These are phyloP conservation scores for Hirudinaria manillensis DNA, from an alignment of 2,888 invertebrate species.

Conservation along the genomic window DNA sequence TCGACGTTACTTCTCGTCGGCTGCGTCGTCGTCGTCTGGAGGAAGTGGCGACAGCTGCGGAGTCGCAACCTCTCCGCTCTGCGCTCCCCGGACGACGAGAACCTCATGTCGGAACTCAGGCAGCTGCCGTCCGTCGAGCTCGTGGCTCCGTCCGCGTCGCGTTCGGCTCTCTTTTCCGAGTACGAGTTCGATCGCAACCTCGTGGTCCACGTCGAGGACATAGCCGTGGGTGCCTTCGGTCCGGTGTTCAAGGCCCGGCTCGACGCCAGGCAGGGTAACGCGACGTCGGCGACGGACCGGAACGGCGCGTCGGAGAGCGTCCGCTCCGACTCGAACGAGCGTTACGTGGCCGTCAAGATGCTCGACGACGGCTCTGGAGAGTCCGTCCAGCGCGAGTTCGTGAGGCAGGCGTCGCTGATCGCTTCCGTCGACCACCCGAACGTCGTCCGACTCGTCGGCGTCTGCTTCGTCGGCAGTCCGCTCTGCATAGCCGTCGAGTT, in stretches of 20 bases:
- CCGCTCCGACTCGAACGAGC: neutral
- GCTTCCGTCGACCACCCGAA: conserved; percentile 89
- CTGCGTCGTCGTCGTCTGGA: neutral
- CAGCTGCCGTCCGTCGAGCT: neutral
- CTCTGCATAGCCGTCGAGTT: conserved; percentile 94
- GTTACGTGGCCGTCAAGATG: conserved; percentile 79
- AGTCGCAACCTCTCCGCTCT: neutral
- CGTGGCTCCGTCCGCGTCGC: neutral
- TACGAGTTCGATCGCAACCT: conserved; percentile 22
- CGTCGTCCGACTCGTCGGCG: conserved; percentile 87
- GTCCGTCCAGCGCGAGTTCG: conserved; percentile 84
- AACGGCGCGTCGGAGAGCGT: neutral
- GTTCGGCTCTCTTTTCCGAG: neutral
- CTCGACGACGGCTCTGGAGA: conserved; percentile 84
- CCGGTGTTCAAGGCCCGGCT: conserved; percentile 27
- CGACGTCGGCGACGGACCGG: neutral
- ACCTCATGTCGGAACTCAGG: neutral
- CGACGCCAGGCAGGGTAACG: neutral
- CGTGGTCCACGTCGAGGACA: conserved; percentile 23
- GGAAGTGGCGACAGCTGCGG: neutral
- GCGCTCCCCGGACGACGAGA: neutral
- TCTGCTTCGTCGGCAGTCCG: conserved; percentile 77
- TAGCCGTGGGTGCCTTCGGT: conserved; percentile 27
- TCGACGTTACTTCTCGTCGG: neutral
- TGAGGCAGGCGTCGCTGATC: conserved; percentile 86